Evolutionary conservation across 2,888 invertebrate genomes (phyloP).

Genomic region (Spilosoma lubricipeda): DNA sequence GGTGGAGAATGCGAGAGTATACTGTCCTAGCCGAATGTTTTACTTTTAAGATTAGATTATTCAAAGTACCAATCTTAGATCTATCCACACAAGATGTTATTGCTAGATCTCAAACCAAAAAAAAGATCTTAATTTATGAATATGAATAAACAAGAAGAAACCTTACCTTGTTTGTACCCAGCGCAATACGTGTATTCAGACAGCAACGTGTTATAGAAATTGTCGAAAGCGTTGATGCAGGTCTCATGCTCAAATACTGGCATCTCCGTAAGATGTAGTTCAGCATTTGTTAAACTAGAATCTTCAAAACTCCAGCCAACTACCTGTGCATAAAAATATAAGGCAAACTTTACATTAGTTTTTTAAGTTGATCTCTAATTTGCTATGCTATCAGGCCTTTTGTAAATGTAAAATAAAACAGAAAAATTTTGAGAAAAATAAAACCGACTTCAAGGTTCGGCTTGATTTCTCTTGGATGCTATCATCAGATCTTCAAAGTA

Average conservation of each 20-base stretch:
- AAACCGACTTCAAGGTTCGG: too few relatives aligned
- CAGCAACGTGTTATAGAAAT: constrained; percentile 24
- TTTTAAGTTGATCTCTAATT: not conserved
- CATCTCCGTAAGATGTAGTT: constrained; percentile 84
- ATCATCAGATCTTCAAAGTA: too few relatives aligned
- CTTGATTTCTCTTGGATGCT: too few relatives aligned
- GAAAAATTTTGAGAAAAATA: too few relatives aligned
- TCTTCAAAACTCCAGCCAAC: constrained; percentile 46
- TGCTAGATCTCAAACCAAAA: too few relatives aligned
- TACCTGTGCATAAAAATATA: constrained; percentile 22
- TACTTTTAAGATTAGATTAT: not conserved
- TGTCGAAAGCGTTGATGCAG: constrained; percentile 66
- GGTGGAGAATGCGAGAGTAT: not conserved
- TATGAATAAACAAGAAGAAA: not conserved
- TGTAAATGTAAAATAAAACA: not conserved
- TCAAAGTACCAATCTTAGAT: not conserved
- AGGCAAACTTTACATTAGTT: not conserved
- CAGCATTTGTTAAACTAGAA: constrained; percentile 53
- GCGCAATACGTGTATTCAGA: constrained; percentile 42
- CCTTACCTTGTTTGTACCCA: constrained; percentile 34
- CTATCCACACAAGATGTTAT: not conserved
- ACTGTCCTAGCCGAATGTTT: not conserved
- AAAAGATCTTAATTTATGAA: too few relatives aligned
- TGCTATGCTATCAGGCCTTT: not conserved
- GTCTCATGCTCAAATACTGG: constrained; percentile 84